phyloP scores from a whole-genome alignment of 2,797 vertebrate species.

The Brotula barbata region DNA sequence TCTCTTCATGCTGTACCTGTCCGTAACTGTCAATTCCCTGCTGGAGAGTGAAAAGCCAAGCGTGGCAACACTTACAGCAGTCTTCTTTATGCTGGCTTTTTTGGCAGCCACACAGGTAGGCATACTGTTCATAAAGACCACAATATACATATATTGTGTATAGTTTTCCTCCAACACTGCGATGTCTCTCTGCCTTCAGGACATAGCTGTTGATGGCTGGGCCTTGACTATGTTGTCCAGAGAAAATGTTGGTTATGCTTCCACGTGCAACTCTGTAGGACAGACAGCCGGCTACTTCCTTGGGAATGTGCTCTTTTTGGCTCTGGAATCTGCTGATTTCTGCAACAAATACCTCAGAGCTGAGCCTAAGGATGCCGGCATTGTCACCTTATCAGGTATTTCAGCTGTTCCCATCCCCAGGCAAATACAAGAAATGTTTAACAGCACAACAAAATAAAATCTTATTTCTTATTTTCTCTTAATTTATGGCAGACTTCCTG shows the following conservation, averaged over 20 bases:
- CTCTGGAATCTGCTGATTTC: conserved; percentile 94
- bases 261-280: conserved; percentile 97
- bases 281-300: conserved; percentile 98
- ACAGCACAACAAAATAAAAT: not conserved
- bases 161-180: conserved; percentile 12
- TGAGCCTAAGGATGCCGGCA: conserved; percentile 85
- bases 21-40: conserved; percentile 83
- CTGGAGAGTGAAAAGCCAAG: conserved; percentile 84
- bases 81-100: conserved; percentile 96
- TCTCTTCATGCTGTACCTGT: conserved; percentile 94
- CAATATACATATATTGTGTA: not conserved
- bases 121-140: not conserved
- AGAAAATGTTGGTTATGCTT: conserved; percentile 97
- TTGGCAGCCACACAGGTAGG: conserved; percentile 90
- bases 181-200: conserved; percentile 79
- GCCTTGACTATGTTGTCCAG: conserved; percentile 96
- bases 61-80: conserved; percentile 84
- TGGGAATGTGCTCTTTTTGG: conserved; percentile 95
- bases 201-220: conserved; percentile 98
- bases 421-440: not conserved
- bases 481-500: conserved; percentile 86
- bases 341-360: conserved; percentile 95
- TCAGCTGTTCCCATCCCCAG: not conserved
- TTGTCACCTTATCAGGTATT: conserved; percentile 87
- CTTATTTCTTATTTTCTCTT: conserved; percentile 8